phyloP scores from a whole-genome alignment of 2,797 vertebrate species.

The Luscinia megarhynchos region DNA sequence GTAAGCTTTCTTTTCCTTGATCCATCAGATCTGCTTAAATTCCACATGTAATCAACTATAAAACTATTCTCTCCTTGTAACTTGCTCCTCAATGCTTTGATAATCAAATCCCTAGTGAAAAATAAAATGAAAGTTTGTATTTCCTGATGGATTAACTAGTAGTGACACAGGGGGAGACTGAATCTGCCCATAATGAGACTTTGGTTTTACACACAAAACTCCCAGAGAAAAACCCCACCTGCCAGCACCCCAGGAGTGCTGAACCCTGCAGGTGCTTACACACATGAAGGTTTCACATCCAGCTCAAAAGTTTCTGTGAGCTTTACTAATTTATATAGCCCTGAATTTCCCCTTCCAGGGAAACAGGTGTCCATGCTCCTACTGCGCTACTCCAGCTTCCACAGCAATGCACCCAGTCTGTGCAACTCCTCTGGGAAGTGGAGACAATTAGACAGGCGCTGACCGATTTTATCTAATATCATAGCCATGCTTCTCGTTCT shows the following conservation, averaged over 20 bases:
- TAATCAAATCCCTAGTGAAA: slow-evolving; percentile 9
- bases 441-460: not conserved
- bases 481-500: not conserved
- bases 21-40: not conserved
- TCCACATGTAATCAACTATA: not conserved
- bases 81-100: not conserved
- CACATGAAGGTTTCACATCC: not conserved
- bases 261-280: not conserved
- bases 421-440: not conserved
- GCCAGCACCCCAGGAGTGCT: not conserved
- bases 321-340: not conserved
- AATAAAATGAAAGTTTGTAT: not conserved
- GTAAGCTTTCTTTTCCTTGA: not conserved
- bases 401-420: not conserved
- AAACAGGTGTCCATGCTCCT: accelerated
- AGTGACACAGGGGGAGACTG: not conserved
- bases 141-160: not conserved
- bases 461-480: not conserved
- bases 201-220: not conserved
- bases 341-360: not conserved
- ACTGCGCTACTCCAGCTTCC: accelerated
- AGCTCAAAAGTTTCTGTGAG: not conserved
- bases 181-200: not conserved
- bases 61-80: not conserved
- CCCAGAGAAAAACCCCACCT: not conserved